Evolutionary conservation across 2,888 invertebrate genomes (phyloP).

Genomic region (Tridacna crocea): DNA sequence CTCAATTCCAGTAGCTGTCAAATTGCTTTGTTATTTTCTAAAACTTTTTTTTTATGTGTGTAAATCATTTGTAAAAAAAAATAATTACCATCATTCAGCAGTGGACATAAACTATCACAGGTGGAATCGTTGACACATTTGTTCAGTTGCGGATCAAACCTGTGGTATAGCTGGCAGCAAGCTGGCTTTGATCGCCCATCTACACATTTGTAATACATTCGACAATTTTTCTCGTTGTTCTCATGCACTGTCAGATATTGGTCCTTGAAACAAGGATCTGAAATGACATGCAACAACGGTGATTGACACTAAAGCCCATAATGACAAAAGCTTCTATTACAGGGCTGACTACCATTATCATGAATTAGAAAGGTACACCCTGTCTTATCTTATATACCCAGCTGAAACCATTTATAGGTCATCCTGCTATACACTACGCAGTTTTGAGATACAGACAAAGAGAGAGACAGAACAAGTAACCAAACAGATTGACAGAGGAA

Average conservation of each 20-base stretch:
- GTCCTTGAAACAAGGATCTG: slow-evolving; percentile 37
- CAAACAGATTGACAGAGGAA: neutral
- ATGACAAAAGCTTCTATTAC: too few species aligned
- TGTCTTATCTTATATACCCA: too few species aligned
- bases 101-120: slow-evolving; percentile 38
- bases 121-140: slow-evolving; percentile 35
- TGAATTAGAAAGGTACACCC: too few species aligned
- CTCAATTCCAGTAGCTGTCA: too few species aligned
- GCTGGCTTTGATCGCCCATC: slow-evolving; percentile 26
- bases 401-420: too few species aligned
- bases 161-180: slow-evolving; percentile 43
- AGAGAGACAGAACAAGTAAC: too few species aligned
- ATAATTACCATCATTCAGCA: slow-evolving; percentile 47
- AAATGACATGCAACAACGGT: neutral
- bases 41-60: neutral
- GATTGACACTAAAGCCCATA: neutral
- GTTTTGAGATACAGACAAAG: too few species aligned
- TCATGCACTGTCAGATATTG: slow-evolving; percentile 6
- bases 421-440: too few species aligned
- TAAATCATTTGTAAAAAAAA: neutral
- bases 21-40: too few species aligned
- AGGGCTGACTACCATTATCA: too few species aligned
- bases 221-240: slow-evolving; percentile 41
- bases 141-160: slow-evolving; percentile 20
- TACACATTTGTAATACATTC: slow-evolving; percentile 41